These are phyloP conservation scores for Miniopterus natalensis DNA, from an alignment of 2,113 vertebrate genomes.

Conservation along the genomic window DNA sequence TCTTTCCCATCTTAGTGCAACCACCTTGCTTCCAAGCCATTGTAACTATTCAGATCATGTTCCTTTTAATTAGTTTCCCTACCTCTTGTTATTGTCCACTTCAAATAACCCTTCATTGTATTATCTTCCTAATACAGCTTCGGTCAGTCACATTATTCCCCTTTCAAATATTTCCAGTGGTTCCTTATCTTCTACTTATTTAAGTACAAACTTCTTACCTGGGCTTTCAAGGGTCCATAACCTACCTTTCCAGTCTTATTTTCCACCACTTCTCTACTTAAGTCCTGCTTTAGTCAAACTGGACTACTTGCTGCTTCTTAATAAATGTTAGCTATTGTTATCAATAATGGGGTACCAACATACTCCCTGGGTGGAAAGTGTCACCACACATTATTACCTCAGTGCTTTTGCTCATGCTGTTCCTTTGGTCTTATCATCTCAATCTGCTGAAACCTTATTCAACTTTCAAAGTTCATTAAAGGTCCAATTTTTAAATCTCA, in stretches of 20 bases:
- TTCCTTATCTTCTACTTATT: not conserved
- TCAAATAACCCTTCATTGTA: not conserved
- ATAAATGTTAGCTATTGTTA: too few species aligned
- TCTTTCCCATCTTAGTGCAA: not conserved
- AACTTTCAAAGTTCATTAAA: conserved; percentile 23
- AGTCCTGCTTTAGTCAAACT: not conserved
- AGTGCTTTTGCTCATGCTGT: not conserved
- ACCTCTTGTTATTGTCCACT: not conserved
- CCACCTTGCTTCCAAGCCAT: not conserved
- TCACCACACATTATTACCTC: not conserved
- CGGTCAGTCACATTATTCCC: not conserved
- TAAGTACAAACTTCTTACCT: not conserved
- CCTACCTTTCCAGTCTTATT: not conserved
- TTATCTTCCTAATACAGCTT: not conserved
- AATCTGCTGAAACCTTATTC: not conserved
- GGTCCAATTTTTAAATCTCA: not conserved
- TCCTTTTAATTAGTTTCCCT: not conserved
- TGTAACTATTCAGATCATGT: not conserved
- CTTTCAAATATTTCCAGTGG: not conserved
- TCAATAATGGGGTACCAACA: too few species aligned
- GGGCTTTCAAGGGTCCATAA: not conserved
- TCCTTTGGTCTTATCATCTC: not conserved
- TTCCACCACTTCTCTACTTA: not conserved
- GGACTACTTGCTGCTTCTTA: not conserved
- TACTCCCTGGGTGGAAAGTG: too few species aligned